Evolutionary conservation across 2,888 invertebrate species (phyloP).

Genomic region (Lepidochitona cinerea): DNA sequence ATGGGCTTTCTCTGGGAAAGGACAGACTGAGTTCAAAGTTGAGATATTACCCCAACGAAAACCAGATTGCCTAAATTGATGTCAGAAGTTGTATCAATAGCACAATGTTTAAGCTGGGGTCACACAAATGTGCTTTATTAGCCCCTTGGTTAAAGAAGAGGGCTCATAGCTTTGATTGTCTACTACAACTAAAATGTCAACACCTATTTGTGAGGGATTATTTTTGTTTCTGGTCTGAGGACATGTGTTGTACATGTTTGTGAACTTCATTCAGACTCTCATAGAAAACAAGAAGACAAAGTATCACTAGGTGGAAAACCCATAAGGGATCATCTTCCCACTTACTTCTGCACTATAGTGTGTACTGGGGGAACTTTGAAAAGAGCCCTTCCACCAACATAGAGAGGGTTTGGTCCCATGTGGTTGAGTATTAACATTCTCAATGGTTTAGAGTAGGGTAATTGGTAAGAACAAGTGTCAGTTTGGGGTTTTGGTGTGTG

Average conservation of each 20-base stretch:
- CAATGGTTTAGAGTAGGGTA: no score
- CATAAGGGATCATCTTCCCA: no score
- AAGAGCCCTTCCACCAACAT: no score
- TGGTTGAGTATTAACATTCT: no score
- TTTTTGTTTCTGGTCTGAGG: background rate
- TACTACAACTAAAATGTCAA: background rate
- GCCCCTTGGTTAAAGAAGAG: background rate
- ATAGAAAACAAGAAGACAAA: no score
- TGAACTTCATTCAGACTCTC: slow-evolving; percentile 1
- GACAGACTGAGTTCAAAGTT: background rate
- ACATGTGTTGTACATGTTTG: background rate
- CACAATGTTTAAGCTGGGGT: background rate
- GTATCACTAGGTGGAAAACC: no score
- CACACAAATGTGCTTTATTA: background rate
- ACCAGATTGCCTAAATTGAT: slow-evolving; percentile 1
- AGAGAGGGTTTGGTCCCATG: no score
- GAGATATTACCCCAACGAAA: background rate
- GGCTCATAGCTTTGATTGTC: background rate
- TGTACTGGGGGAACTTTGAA: no score
- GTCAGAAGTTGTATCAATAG: background rate
- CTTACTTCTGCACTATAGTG: no score
- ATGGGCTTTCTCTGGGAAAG: background rate
- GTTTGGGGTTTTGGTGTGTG: no score
- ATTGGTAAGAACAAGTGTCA: no score
- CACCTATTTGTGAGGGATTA: slow-evolving; percentile 4